A percentile compares a stretch with the other conserved stretches of the same genome.
These are phyloP conservation scores for Parnassius apollo DNA, from an alignment of 2,888 invertebrate genomes.

Conservation along the genomic window DNA sequence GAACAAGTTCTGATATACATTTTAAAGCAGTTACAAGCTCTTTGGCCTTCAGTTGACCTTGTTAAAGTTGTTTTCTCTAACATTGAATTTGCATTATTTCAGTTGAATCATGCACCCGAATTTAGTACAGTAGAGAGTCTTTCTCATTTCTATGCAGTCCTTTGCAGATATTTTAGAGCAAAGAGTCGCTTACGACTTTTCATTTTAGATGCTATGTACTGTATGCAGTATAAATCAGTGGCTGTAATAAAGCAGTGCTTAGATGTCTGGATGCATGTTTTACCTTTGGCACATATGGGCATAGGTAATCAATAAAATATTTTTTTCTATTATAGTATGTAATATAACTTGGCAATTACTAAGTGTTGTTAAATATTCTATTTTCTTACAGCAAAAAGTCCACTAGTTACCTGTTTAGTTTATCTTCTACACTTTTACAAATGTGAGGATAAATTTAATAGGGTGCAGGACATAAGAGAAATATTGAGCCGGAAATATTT, in stretches of 20 bases:
- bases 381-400: constrained; percentile 60
- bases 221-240: constrained; percentile 63
- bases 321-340: neutral
- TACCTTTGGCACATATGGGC: constrained; percentile 63
- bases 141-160: constrained; percentile 66
- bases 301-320: constrained; percentile 51
- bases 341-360: constrained; percentile 27
- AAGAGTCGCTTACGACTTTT: constrained; percentile 60
- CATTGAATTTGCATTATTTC: constrained; percentile 63
- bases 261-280: constrained; percentile 64
- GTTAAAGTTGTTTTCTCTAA: constrained; percentile 47
- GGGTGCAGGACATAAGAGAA: constrained; percentile 54
- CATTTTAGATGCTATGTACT: constrained; percentile 73
- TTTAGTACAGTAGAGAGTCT: constrained; percentile 61
- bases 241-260: constrained; percentile 64
- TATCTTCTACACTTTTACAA: constrained; percentile 70
- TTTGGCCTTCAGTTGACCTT: constrained; percentile 40
- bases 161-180: constrained; percentile 58
- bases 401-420: constrained; percentile 63
- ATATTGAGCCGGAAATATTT: constrained; percentile 57
- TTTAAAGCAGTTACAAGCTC: constrained; percentile 43
- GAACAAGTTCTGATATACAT: constrained; percentile 64
- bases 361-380: neutral
- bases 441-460: constrained; percentile 58
- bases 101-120: constrained; percentile 58